Base-by-base conservation (phyloP, 2,113 vertebrate genomes). In the Cyanoderma ruficeps region DNA sequence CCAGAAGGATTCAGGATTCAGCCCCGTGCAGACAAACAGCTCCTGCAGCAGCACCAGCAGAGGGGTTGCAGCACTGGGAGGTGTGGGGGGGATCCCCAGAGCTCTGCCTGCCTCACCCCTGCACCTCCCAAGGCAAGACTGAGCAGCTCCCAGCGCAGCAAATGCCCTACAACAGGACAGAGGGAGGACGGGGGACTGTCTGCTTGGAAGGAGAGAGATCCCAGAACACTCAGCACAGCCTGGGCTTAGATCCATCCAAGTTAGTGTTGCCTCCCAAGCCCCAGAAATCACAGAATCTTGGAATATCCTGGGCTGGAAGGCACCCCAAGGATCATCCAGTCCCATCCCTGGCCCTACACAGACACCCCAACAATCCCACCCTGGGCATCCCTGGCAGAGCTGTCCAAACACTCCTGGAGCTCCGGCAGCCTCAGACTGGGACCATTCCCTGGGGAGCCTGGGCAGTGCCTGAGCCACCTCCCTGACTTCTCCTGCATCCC, bases 361-460 rank as follows among this genome's bases (percentile, higher is more conserved):
- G 59, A 53, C 39, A 3, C 20, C 33, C 44, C 69, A 47, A 1
- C 61, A 60, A 27, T 4, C 11, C 39, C 70, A 46, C 3, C 39
- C 53, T 47, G 69, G 0, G 14, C 46, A 44, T 25, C 61, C 39
- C 46, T 44, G 52, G 14, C 0, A 72, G 44, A 0, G 0, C 0
- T 59, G 44, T 11, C 12, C 68, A 67, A 74, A 59, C 0, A 0
- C 19, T 46, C 46, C 60, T 15, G 53, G 9, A 82, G 69, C 69
- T 82, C 28, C 55, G 55, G 47, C 47, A 83, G 61, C 78, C 55
- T 61, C 2, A 0, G 69, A 39, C 39, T 0, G 3, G 4, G 47
- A 2, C 30, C 46, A 39, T 13, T 13, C 53, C 53, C 53, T 68
- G 53, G 78, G 69, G 55, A 74, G 37, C 33, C 60, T 82, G 86